Conservation (phyloP, 2,888 invertebrate species). For the Petrolisthes cinctipes region DNA sequence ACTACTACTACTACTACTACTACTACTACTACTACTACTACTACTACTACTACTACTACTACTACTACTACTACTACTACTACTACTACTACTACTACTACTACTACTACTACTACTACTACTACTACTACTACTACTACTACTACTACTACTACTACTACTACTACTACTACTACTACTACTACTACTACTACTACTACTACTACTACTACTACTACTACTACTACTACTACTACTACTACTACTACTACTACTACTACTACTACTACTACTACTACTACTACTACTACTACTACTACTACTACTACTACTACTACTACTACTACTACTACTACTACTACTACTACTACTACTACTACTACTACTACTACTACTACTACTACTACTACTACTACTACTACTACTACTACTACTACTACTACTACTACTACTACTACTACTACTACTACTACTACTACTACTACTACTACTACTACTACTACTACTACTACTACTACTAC, state of each 20-base stretch:
- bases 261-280: neutral
- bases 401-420: neutral
- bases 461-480: constrained; percentile 1
- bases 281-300: neutral
- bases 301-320: constrained; percentile 1
- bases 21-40: constrained; percentile 5
- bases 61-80: constrained; percentile 10
- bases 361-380: neutral
- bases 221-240: constrained; percentile 1
- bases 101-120: constrained; percentile 5
- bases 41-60: neutral
- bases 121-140: constrained; percentile 1
- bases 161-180: neutral
- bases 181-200: neutral
- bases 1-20: constrained; percentile 1
- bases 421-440: neutral
- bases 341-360: neutral
- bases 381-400: constrained; percentile 8
- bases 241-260: constrained; percentile 15
- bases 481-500: neutral
- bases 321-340: neutral
- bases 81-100: constrained; percentile 11
- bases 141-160: constrained; percentile 5
- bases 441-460: neutral
- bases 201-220: constrained; percentile 5